Base-by-base conservation (phyloP, 1,140 invertebrate species). In the Polypedilum vanderplanki region DNA sequence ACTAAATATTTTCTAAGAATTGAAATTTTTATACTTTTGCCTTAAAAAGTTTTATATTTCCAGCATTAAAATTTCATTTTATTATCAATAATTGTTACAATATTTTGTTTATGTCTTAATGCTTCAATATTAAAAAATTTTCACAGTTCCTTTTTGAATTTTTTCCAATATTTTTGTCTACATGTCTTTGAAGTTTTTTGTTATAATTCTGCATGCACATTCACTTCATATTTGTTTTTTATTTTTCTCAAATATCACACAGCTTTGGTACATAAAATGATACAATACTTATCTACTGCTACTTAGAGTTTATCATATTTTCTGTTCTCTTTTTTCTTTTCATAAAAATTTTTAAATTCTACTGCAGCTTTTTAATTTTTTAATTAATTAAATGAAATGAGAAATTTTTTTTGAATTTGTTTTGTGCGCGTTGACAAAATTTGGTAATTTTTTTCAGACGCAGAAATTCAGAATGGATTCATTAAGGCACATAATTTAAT, bases 231-330 rank as follows among this genome's bases (percentile, higher is more conserved):
- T 57, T 57, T 33, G 5, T 33, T 57, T 57, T 57, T n/a, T n/a
- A n/a, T n/a, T n/a, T 57, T 57, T 57, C 12, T 57, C 46, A 57
- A 57, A 57, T 57, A 57, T 57, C 46, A 57, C 46, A 57, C 46
- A n/a, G 46, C 46, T 57, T 57, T 57, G 46, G 46, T 57, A 57
- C 12, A n/a, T n/a, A 15, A 57, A 57, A 57, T 57, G 46, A 57
- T 57, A 57, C 46, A 57, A 57, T 15, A 57, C n/a, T 57, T n/a
- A 12, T 57, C 15, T n/a, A 57, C 46, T 57, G n/a, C 3, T 57
- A 57, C 0, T 57, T 33, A 33, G 24, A 33, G 24, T 33, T 33
- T 33, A 3, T 33, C 15, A 15, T 46, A 46, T 46, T 46, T 46
- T 10, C 9, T 46, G 41, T 10, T 46, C 15, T 46, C 9, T 41